phyloP scores from a whole-genome alignment of 2,113 vertebrate genomes.

The Sterrhoptilus dennistouni region DNA sequence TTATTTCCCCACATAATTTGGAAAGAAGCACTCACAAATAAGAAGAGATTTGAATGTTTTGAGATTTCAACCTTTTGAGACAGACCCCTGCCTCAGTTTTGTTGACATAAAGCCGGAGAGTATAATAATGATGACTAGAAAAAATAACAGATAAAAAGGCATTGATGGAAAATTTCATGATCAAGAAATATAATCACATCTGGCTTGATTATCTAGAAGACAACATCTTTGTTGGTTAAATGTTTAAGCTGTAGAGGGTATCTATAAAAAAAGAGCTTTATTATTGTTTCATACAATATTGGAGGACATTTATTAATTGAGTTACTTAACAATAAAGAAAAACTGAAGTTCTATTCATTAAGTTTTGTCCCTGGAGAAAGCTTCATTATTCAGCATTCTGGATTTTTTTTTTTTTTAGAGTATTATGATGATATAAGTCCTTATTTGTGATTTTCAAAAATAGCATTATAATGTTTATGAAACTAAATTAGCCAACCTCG shows the following conservation, averaged over 20 bases:
- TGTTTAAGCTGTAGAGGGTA: not conserved
- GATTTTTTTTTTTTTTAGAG: not conserved
- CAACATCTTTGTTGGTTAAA: not conserved
- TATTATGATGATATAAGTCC: not conserved
- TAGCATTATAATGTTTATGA: conserved; percentile 11
- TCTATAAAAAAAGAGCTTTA: not conserved
- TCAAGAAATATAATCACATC: not conserved
- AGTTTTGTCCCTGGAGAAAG: not conserved
- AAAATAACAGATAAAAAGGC: not conserved
- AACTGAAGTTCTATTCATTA: not conserved
- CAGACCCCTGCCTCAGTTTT: conserved; percentile 33
- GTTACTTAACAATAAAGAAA: not conserved
- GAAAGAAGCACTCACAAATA: not conserved
- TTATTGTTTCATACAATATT: not conserved
- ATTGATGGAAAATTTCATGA: not conserved
- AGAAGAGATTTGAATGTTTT: conserved; percentile 7
- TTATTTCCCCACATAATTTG: not conserved
- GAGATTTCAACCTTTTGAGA: conserved; percentile 15
- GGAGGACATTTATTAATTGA: not conserved
- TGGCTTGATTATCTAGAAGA: not conserved
- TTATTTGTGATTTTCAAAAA: conserved; percentile 44
- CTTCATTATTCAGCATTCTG: not conserved
- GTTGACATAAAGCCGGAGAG: not conserved
- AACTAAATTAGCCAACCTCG: conserved; percentile 18
- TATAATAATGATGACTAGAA: not conserved